Percentiles rank a stretch among this genome's conserved stretches.
These are phyloP conservation scores for Drosophila anceps DNA, from an alignment of 2,888 invertebrate genomes.

Conservation along the genomic window DNA sequence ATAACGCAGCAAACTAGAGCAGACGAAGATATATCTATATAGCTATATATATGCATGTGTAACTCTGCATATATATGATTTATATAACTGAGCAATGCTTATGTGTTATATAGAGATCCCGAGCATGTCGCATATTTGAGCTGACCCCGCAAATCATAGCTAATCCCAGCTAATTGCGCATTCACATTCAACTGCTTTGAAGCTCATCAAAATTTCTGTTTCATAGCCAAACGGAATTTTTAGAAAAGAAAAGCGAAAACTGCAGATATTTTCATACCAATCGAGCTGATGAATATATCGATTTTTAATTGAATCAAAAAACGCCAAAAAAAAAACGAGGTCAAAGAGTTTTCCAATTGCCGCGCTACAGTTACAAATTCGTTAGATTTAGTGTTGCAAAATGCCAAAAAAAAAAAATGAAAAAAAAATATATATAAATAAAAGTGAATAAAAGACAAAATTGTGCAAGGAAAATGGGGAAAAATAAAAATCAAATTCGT, in stretches of 20 bases:
- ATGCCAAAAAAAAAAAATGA: conserved; percentile 8
- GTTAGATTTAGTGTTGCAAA: conserved; percentile 10
- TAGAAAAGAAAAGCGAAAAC: background rate
- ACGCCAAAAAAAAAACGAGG: background rate
- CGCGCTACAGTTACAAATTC: conserved; percentile 17
- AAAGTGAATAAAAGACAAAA: background rate
- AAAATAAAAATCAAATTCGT: conserved; percentile 7
- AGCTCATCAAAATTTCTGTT: background rate
- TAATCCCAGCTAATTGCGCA: background rate
- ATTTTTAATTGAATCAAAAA: conserved; percentile 21
- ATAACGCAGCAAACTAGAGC: background rate
- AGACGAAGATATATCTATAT: background rate
- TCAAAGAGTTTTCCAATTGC: conserved; percentile 24
- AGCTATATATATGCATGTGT: background rate
- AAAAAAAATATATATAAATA: too few species aligned
- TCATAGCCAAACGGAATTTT: background rate
- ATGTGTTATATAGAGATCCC: background rate
- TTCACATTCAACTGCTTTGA: background rate
- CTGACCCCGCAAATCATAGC: background rate
- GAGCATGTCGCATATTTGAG: background rate
- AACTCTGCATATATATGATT: background rate
- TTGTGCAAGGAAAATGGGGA: background rate
- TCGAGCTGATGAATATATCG: conserved; percentile 25
- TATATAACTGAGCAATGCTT: too few species aligned
- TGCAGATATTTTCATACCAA: background rate